A percentile compares a stretch with the other conserved stretches of the same genome.
phyloP scores from a whole-genome alignment of 64 coral and sea anemone genomes.

The Pachyseris speciosa region DNA sequence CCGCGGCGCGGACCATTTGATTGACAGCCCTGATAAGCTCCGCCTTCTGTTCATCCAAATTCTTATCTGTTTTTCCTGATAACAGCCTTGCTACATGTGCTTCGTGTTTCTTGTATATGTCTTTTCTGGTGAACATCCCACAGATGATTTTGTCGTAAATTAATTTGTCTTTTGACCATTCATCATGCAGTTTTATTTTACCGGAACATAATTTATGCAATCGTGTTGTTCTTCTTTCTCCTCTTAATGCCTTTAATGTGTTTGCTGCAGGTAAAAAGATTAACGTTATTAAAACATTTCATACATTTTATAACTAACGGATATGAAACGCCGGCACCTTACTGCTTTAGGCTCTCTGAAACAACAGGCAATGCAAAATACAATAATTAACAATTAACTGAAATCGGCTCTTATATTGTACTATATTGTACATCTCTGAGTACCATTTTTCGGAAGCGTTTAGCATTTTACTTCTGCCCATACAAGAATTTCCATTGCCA shows the following conservation, averaged over 20 bases:
- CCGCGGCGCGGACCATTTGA: conserved; percentile 79
- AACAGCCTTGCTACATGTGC: conserved; percentile 77
- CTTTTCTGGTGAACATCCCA: conserved; percentile 83
- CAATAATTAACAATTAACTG: no score
- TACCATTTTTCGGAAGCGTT: no score
- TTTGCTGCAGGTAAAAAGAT: conserved; percentile 30
- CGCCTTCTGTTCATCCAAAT: conserved; percentile 89
- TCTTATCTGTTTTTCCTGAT: conserved; percentile 59
- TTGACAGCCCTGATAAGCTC: conserved; percentile 83
- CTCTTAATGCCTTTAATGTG: conserved; percentile 81
- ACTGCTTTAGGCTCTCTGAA: no score
- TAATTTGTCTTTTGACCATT: conserved; percentile 72
- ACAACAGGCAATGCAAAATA: no score
- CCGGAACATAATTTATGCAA: conserved; percentile 91
- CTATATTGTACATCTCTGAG: no score
- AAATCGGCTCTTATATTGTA: no score
- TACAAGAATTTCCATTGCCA: no score
- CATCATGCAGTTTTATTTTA: conserved; percentile 70
- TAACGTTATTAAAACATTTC: no score
- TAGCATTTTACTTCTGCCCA: no score
- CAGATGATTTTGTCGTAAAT: conserved; percentile 92
- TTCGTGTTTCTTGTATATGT: conserved; percentile 87
- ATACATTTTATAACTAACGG: not conserved
- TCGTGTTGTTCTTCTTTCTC: conserved; percentile 83
- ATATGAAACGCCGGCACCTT: not conserved